Evolutionary conservation across 2,797 vertebrate genomes (phyloP), one percentile per base, ranked within the genome.

Genomic region (Glyptemys insculpta): DNA sequence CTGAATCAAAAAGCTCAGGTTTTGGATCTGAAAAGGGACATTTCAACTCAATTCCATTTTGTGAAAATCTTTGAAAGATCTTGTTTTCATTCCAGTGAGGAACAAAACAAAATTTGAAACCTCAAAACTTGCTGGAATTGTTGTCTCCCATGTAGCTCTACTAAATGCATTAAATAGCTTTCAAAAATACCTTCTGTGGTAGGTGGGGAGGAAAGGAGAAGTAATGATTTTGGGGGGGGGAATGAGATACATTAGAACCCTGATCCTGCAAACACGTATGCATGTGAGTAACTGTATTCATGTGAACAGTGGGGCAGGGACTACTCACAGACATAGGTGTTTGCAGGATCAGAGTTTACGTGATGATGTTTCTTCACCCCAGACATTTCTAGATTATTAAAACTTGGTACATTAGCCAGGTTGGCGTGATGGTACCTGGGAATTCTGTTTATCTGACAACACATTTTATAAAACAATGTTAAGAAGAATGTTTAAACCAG

Each of bases 351-450:
- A 29, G 53, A 91, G 83, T 85, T 88, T 5, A 94, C 12, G 65
- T 79, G 65, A 52, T 57, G 72, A 57, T 81, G 86, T 85, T 95
- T 95, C 74, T 93, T 94, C 94, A 95, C 96, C 90, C 85, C 94
- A 94, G 31, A 25, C 81, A 78, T 94, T 92, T 97, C 94, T 85
- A 90, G 89, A 93, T 79, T 89, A 31, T 27, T 93, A 81, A 95
- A 93, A 91, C 88, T 53, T 57, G 27, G 11, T 81, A 8, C 25
- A 78, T 49, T 31, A 47, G 12, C 25, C 74, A 78, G 74, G 41
- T 18, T 29, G 89, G 68, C 92, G 59, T 56, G 86, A 92, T 90
- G 91, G 88, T 50, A 57, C 68, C 92, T 94, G 54, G 29, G 54
- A 27, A 56, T 85, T 97, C 92, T 85, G 92, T 95, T 91, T 54